These are phyloP conservation scores for Dioctria linearis DNA, from an alignment of 2,888 invertebrate genomes.

Conservation along the genomic window DNA sequence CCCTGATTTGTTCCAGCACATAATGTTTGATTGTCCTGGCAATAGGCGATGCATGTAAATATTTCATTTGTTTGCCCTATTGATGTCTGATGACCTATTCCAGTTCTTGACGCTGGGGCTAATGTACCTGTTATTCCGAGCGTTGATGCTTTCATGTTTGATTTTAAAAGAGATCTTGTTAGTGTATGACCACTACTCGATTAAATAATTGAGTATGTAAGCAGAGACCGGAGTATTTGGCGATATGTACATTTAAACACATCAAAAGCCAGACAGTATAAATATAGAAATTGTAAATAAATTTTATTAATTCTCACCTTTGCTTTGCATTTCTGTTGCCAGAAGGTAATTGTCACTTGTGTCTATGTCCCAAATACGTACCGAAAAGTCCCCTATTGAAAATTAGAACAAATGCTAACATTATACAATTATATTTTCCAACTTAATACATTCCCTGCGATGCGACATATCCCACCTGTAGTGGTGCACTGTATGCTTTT, in stretches of 20 bases:
- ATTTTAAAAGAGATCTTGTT: constrained; percentile 50
- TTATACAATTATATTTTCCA: no score
- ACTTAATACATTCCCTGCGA: no score
- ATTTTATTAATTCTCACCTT: constrained; percentile 54
- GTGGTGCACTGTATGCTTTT: no score
- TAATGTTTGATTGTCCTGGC: constrained; percentile 81
- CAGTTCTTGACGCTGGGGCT: constrained; percentile 4
- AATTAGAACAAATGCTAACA: neutral
- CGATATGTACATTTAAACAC: neutral
- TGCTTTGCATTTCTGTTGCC: constrained; percentile 74
- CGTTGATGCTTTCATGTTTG: constrained; percentile 56
- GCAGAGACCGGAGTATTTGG: constrained; percentile 32
- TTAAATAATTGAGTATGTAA: constrained; percentile 55
- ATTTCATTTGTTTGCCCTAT: constrained; percentile 71
- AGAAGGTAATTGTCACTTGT: constrained; percentile 93
- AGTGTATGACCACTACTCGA: neutral
- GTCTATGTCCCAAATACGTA: constrained; percentile 95
- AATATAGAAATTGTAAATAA: neutral
- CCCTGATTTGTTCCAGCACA: constrained; percentile 94
- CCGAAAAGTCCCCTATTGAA: constrained; percentile 79
- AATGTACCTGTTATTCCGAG: constrained; percentile 57
- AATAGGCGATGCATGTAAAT: constrained; percentile 82
- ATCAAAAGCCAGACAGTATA: neutral
- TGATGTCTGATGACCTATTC: constrained; percentile 52
- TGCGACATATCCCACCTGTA: no score